Evolutionary conservation across 1,140 invertebrate genomes (phyloP).

Genomic region (Zaprionus capensis): DNA sequence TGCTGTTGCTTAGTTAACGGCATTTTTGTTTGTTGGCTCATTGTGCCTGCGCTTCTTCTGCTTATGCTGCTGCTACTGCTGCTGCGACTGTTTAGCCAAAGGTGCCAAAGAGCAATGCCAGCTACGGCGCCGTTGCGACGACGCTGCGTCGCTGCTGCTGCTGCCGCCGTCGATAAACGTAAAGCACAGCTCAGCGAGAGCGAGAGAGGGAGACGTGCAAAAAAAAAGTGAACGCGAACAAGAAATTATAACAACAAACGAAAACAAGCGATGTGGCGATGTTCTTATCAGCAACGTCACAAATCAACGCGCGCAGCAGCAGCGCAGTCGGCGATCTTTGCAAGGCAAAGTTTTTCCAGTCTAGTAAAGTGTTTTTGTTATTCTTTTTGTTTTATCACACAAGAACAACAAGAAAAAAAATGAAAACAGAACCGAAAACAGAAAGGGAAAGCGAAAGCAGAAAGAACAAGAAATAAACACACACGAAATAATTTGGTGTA

Average conservation of each 20-base stretch:
- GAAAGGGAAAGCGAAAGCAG: neutral
- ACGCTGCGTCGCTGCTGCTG: slow-evolving; percentile 31
- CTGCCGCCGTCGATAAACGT: slow-evolving; percentile 25
- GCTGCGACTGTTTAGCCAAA: slow-evolving; percentile 48
- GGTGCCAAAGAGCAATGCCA: slow-evolving; percentile 63
- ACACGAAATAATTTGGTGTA: neutral
- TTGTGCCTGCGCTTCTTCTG: slow-evolving; percentile 12
- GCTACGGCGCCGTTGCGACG: slow-evolving; percentile 47
- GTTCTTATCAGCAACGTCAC: slow-evolving; percentile 68
- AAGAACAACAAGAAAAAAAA: slow-evolving; percentile 23
- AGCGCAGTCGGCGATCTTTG: slow-evolving; percentile 39
- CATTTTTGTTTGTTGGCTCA: slow-evolving; percentile 43
- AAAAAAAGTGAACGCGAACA: slow-evolving; percentile 27
- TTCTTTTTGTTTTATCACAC: slow-evolving; percentile 38
- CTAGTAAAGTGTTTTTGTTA: slow-evolving; percentile 2
- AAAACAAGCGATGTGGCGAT: slow-evolving; percentile 26
- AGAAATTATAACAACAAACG: slow-evolving; percentile 15
- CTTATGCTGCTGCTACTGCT: slow-evolving; percentile 18
- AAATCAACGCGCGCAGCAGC: slow-evolving; percentile 32
- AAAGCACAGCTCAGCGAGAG: slow-evolving; percentile 32
- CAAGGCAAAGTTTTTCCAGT: slow-evolving; percentile 1
- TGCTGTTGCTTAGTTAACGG: slow-evolving; percentile 48
- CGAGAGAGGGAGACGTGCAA: slow-evolving; percentile 15
- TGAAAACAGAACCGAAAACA: slow-evolving; percentile 20
- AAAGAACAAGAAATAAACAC: neutral